Conservation (phyloP, 2,113 vertebrate species). For the Carlito syrichta region DNA sequence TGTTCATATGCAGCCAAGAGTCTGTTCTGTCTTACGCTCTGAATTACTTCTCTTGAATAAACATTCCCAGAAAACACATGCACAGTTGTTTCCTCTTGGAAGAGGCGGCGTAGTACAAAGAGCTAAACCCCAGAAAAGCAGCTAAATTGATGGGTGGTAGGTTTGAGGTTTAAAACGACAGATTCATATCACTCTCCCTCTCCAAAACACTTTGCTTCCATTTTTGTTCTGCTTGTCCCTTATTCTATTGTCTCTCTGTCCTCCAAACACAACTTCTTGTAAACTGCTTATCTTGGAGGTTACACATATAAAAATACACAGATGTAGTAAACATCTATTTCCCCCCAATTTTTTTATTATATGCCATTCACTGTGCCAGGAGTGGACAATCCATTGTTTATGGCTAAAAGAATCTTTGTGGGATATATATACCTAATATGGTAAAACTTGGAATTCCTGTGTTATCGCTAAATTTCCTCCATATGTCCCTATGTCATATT, state of each 20-base stretch:
- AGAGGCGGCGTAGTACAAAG: not conserved
- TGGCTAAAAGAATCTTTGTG: not conserved
- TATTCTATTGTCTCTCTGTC: not conserved
- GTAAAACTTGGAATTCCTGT: not conserved
- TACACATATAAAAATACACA: not conserved
- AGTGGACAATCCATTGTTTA: not conserved
- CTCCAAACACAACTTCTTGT: not conserved
- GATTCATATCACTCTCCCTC: not conserved
- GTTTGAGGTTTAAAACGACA: not conserved
- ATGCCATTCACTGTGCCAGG: not conserved
- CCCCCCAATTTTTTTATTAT: not conserved
- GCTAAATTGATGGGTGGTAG: not conserved
- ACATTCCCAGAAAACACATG: not conserved
- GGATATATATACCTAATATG: not conserved
- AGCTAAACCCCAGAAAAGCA: not conserved
- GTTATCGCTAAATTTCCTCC: not conserved
- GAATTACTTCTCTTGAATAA: not conserved
- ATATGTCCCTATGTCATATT: not conserved
- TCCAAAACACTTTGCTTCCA: not conserved
- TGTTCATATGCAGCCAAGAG: constrained; percentile 6
- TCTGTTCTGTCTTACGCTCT: not conserved
- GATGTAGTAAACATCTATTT: not conserved
- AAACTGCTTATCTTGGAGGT: not conserved
- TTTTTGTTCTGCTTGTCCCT: not conserved
- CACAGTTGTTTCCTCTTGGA: not conserved